These are phyloP conservation scores for Caenorhabditis tropicalis DNA, from an alignment of 1,140 invertebrate genomes.

Conservation along the genomic window DNA sequence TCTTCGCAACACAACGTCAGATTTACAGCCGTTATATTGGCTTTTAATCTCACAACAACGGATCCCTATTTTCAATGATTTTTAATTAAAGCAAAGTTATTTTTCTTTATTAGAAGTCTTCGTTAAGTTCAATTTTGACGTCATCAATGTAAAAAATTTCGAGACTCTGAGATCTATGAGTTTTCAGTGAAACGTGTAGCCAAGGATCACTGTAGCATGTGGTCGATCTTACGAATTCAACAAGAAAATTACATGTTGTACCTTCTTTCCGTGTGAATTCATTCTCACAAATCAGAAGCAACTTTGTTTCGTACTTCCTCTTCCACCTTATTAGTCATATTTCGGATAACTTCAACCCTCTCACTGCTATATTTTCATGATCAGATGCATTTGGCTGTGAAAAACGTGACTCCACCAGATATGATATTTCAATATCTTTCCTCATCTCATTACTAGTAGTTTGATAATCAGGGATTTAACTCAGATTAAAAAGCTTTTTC, in stretches of 20 bases:
- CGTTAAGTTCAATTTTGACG: not conserved
- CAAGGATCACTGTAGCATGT: too few species aligned
- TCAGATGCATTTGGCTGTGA: slow-evolving; percentile 1
- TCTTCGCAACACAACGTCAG: not conserved
- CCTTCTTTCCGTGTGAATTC: not conserved
- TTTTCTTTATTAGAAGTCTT: not conserved
- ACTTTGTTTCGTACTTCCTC: not conserved
- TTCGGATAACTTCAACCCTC: not conserved
- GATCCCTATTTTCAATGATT: not conserved
- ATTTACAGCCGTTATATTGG: slow-evolving; percentile 26
- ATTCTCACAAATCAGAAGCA: not conserved
- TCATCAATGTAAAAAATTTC: not conserved
- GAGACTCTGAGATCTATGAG: too few species aligned
- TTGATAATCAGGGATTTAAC: too few species aligned
- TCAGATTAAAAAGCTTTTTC: too few species aligned
- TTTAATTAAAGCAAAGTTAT: slow-evolving; percentile 18
- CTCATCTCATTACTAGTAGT: too few species aligned
- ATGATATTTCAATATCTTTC: not conserved
- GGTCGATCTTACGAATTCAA: not conserved
- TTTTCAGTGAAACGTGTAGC: too few species aligned
- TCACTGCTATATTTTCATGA: not conserved
- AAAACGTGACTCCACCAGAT: not conserved
- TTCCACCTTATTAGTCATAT: not conserved
- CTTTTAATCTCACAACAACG: not conserved
- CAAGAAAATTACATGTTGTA: not conserved